phyloP scores from a whole-genome alignment of 2,113 vertebrate species.

The Chaetorhynchus papuensis region DNA sequence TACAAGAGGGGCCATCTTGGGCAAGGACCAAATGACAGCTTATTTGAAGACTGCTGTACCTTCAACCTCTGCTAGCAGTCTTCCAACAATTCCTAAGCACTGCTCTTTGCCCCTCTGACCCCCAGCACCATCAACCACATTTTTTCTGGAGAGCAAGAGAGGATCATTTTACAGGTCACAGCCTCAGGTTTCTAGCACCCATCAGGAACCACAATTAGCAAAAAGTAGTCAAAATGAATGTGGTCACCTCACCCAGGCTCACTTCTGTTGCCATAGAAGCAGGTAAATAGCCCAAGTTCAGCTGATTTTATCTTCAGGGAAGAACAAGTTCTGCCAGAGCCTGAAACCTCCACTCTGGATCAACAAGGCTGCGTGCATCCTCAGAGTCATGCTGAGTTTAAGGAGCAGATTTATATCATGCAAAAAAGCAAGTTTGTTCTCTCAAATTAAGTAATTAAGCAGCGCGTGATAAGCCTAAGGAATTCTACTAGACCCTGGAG shows the following conservation, averaged over 20 bases:
- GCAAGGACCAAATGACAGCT: neutral
- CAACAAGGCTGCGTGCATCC: neutral
- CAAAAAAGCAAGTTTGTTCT: slow-evolving; percentile 20
- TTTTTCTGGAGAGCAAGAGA: neutral
- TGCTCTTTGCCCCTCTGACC: neutral
- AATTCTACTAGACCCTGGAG: neutral
- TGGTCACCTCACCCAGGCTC: neutral
- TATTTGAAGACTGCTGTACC: neutral
- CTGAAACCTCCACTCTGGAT: neutral
- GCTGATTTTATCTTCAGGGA: slow-evolving; percentile 19
- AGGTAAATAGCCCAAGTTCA: neutral
- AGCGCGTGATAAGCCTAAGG: neutral
- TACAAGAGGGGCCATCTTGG: neutral
- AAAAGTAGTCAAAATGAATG: slow-evolving; percentile 4
- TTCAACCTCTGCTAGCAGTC: neutral
- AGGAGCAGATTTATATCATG: slow-evolving; percentile 6
- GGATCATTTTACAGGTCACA: neutral
- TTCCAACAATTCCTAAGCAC: neutral
- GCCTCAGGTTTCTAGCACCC: neutral
- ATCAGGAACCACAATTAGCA: neutral
- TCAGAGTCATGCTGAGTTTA: neutral
- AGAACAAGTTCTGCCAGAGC: slow-evolving; percentile 12
- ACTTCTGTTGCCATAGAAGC: slow-evolving; percentile 10
- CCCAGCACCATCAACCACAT: neutral
- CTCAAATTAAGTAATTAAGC: slow-evolving; percentile 37